Percentiles rank a stretch among this genome's conserved stretches.
phyloP scores from a whole-genome alignment of 2,797 vertebrate species.

The Diplodus sargus region DNA sequence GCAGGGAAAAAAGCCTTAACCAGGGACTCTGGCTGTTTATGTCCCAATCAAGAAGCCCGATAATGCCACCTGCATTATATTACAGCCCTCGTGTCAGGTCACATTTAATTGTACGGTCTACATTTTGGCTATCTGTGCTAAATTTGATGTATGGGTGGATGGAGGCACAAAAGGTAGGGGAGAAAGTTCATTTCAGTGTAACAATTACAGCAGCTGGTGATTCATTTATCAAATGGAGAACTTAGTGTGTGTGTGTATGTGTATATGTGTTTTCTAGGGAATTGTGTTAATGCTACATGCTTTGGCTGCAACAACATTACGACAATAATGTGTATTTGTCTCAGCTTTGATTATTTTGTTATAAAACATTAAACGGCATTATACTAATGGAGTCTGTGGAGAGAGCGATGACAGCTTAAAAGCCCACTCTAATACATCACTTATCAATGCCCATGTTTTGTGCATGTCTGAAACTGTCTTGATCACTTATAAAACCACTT shows the following conservation, averaged over 20 bases:
- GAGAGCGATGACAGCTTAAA: conserved; percentile 57
- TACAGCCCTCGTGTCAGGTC: background rate
- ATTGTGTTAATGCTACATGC: background rate
- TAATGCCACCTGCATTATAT: background rate
- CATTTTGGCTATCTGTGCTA: conserved; percentile 6
- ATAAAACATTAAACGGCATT: conserved; percentile 58
- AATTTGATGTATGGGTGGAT: conserved; percentile 7
- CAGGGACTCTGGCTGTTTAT: background rate
- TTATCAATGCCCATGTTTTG: conserved; percentile 46
- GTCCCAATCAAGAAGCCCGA: background rate
- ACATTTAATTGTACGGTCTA: background rate
- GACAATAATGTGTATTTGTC: conserved; percentile 21
- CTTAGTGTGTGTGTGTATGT: background rate
- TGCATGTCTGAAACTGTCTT: conserved; percentile 50
- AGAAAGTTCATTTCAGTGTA: conserved; percentile 5
- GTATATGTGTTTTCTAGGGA: background rate
- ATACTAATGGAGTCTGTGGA: conserved; percentile 45
- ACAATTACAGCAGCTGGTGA: conserved; percentile 11
- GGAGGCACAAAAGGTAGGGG: background rate
- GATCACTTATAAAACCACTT: conserved; percentile 59
- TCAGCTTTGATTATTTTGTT: conserved; percentile 55
- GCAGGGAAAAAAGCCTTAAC: background rate
- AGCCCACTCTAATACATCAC: conserved; percentile 62
- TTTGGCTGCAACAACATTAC: background rate
- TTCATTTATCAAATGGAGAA: conserved; percentile 25